Conservation (phyloP, 2,888 invertebrate genomes). For the Pterostichus madidus region DNA sequence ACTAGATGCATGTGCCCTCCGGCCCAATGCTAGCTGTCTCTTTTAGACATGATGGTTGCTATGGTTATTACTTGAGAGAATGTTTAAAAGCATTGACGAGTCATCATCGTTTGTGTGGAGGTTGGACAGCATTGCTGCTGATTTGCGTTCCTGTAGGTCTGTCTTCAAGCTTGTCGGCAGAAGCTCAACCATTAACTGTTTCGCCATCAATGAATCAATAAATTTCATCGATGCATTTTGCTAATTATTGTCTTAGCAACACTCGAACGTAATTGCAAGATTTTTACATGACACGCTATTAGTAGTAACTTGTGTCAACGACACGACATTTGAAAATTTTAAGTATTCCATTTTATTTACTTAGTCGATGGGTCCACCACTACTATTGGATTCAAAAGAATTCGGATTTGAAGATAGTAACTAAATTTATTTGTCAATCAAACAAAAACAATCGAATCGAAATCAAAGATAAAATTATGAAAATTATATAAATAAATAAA, state of each 20-base stretch:
- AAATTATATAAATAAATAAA: too few relatives aligned
- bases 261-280: not conserved
- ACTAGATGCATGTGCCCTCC: slow-evolving; percentile 40
- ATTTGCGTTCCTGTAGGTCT: slow-evolving; percentile 12
- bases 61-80: slow-evolving; percentile 37
- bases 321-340: not conserved
- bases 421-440: too few relatives aligned
- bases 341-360: too few relatives aligned
- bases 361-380: too few relatives aligned
- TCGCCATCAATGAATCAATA: slow-evolving; percentile 21
- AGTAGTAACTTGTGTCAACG: not conserved
- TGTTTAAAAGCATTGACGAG: slow-evolving; percentile 53
- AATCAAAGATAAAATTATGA: too few relatives aligned
- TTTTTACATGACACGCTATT: not conserved
- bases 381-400: too few relatives aligned
- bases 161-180: not conserved
- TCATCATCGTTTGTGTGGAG: slow-evolving; percentile 33
- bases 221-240: not conserved
- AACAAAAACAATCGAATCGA: too few relatives aligned
- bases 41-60: slow-evolving; percentile 14
- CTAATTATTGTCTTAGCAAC: not conserved
- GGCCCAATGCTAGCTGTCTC: slow-evolving; percentile 3
- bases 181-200: not conserved
- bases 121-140: slow-evolving; percentile 26
- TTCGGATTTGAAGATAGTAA: too few relatives aligned